These are phyloP conservation scores for Lepetodrilus schrolli DNA, from an alignment of 2,888 invertebrate species.

Conservation along the genomic window DNA sequence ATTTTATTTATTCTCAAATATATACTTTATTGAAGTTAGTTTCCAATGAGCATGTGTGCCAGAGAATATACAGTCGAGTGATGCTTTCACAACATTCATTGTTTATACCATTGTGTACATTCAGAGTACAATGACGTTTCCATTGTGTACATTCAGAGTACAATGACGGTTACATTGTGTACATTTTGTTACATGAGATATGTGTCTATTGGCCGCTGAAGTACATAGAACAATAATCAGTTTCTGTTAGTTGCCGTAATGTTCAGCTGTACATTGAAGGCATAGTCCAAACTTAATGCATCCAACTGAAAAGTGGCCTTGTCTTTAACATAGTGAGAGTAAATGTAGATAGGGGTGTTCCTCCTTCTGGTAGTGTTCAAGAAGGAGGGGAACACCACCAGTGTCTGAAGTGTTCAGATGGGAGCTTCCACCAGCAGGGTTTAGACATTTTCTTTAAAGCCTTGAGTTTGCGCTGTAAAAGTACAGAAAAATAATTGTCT, in stretches of 20 bases:
- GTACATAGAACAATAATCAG: neutral
- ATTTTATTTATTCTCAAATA: conserved; percentile 23
- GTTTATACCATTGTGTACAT: conserved; percentile 21
- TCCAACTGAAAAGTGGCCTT: neutral
- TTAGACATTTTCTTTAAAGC: no score
- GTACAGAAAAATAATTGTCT: no score
- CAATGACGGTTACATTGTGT: conserved; percentile 12
- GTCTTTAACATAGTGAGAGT: neutral
- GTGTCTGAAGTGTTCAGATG: no score
- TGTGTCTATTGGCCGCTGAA: neutral
- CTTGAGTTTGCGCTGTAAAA: no score
- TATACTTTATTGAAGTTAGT: conserved; percentile 22
- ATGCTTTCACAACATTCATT: neutral
- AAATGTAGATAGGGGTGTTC: no score
- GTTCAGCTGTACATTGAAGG: conserved; percentile 9
- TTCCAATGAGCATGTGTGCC: conserved; percentile 6
- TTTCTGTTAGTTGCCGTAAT: neutral
- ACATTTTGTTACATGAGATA: conserved; percentile 7
- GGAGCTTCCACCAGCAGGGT: no score
- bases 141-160: conserved; percentile 21
- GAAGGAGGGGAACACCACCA: no score
- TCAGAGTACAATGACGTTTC: conserved; percentile 2
- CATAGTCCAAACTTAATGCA: neutral
- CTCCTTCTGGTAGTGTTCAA: no score
- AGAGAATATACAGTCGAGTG: neutral